A percentile compares a stretch with the other conserved stretches of the same genome.
These are phyloP conservation scores for Ivindomyrus marchei DNA, from an alignment of 2,113 vertebrate genomes.

Conservation along the genomic window DNA sequence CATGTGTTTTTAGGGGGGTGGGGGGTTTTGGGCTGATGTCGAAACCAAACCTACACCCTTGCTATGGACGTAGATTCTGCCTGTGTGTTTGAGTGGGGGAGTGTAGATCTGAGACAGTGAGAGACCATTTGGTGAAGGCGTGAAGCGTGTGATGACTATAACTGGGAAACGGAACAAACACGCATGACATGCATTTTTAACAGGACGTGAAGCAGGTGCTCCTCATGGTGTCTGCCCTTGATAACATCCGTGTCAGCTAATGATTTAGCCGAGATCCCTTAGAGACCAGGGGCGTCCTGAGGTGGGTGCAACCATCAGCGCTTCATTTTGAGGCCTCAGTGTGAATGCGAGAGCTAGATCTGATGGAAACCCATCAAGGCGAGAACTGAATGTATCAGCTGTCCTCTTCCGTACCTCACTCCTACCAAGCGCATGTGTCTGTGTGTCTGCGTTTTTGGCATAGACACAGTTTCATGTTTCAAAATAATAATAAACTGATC, in stretches of 20 bases:
- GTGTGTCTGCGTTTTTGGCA: neutral
- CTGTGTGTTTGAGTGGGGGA: neutral
- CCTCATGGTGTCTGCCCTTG: neutral
- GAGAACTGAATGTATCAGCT: neutral
- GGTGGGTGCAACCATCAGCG: neutral
- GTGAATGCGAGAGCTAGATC: neutral
- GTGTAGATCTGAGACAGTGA: neutral
- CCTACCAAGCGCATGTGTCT: neutral
- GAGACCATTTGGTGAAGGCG: neutral
- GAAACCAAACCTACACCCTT: neutral
- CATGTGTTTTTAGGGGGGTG: neutral
- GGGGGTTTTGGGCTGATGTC: neutral
- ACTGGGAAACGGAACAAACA: neutral
- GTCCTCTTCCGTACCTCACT: neutral
- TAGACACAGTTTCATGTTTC: neutral
- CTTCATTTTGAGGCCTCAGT: neutral
- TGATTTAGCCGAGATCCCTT: neutral
- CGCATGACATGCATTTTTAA: slow-evolving; percentile 28
- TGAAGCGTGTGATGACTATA: neutral
- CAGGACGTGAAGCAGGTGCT: slow-evolving; percentile 24
- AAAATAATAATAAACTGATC: neutral
- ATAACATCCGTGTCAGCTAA: neutral
- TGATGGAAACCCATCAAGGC: neutral
- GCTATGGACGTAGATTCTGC: neutral
- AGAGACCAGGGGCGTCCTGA: neutral